Percentiles rank a stretch among this genome's conserved stretches.
phyloP scores from a whole-genome alignment of 2,797 vertebrate species.

The Fringilla coelebs region DNA sequence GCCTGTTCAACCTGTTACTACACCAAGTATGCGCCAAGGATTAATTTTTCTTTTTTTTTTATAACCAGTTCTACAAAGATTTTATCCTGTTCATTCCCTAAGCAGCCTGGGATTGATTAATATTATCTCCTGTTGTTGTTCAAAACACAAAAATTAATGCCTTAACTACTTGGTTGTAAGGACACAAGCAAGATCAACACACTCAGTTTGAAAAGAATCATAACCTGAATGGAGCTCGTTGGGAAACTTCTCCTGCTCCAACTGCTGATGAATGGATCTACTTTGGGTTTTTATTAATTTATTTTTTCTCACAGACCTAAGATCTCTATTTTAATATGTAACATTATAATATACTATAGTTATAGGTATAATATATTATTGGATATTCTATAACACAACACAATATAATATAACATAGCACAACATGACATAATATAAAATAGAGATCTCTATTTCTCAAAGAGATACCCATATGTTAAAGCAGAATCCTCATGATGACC shows the following conservation, averaged over 20 bases:
- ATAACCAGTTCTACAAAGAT: not conserved
- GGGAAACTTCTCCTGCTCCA: not conserved
- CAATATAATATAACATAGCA: too few species aligned
- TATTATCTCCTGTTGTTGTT: not conserved
- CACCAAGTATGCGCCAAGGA: accelerated
- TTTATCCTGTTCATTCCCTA: not conserved
- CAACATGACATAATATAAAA: too few species aligned
- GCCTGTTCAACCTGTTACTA: not conserved
- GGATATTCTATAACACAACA: too few species aligned
- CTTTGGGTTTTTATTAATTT: not conserved
- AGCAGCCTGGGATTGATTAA: not conserved
- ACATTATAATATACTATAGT: not conserved
- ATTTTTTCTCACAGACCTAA: not conserved
- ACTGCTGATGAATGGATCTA: not conserved
- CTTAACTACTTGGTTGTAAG: not conserved
- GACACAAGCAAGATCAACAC: not conserved
- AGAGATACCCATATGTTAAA: not conserved
- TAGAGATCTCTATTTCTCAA: not conserved
- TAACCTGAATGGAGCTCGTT: accelerated
- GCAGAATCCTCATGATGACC: not conserved
- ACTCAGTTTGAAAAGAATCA: not conserved
- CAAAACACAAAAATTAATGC: not conserved
- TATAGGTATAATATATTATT: not conserved
- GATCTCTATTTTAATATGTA: not conserved
- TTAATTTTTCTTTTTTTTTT: not conserved